Conservation (phyloP, 2,888 invertebrate species). For the Notocelia uddmanniana region DNA sequence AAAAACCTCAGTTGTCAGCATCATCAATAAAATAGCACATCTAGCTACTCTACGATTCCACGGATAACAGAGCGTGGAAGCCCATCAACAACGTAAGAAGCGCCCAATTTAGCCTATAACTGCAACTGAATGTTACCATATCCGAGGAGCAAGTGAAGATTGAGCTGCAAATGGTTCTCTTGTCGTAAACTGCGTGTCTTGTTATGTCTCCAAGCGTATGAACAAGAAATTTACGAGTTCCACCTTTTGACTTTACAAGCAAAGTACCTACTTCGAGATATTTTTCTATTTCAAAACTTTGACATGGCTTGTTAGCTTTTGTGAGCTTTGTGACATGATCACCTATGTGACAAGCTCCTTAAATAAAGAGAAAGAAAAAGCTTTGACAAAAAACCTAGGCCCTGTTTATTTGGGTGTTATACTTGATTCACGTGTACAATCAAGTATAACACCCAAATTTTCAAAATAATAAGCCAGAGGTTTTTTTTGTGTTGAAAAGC, state of each 20-base stretch:
- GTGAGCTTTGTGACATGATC: too few species aligned
- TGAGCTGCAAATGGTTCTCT: conserved; percentile 74
- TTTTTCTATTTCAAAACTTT: conserved; percentile 29
- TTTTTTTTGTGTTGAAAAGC: too few species aligned
- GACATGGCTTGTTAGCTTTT: too few species aligned
- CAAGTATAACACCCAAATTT: too few species aligned
- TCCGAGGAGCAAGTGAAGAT: conserved; percentile 78
- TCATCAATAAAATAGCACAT: conserved; percentile 52
- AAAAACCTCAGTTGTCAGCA: too few species aligned
- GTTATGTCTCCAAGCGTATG: conserved; percentile 64
- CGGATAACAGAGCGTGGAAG: conserved; percentile 55
- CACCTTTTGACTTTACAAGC: conserved; percentile 48
- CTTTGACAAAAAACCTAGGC: too few species aligned
- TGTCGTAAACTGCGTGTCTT: conserved; percentile 77
- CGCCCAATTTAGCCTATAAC: conserved; percentile 79
- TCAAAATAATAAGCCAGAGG: background rate
- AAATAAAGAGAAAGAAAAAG: too few species aligned
- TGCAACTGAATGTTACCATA: conserved; percentile 81
- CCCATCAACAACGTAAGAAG: conserved; percentile 68
- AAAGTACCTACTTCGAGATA: conserved; percentile 11
- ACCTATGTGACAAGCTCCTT: too few species aligned
- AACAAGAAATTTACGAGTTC: conserved; percentile 66
- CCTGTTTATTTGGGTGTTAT: conserved; percentile 6
- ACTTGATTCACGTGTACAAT: conserved; percentile 7
- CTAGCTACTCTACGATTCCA: conserved; percentile 61